Base-by-base conservation (phyloP, 2,113 vertebrate species). In the Chaetodon trifascialis region DNA sequence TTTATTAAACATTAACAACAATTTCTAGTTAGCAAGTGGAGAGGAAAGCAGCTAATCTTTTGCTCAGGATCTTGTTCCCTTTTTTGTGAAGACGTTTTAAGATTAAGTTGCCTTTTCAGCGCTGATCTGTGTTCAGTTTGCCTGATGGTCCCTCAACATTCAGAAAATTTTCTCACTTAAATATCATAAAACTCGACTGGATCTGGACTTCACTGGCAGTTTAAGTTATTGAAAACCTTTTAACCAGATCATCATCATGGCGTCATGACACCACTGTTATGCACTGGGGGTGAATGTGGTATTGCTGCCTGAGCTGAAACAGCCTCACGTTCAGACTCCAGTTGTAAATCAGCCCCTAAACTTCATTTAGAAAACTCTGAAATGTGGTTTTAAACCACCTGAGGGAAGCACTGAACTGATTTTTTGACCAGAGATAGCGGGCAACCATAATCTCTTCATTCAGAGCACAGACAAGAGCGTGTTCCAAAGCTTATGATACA, bases 1-100 rank as follows among this genome's bases (percentile, higher is more conserved):
- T 89, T 90, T 92, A 90, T 90, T 88, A 87, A 92, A 91, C 90
- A 93, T 88, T 62, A 86, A 85, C 69, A 82, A 80, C 83, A 89
- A 80, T 93, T 86, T 74, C 21, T 81, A 88, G 82, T 84, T 88
- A 93, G 77, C 71, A 34, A 91, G 75, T 42, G 63, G 82, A 85
- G 77, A 86, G 76, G 64, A 86, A 82, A 82, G 85, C 87, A 92
- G 83, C 83, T 38, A 55, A 79, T 76, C 80, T 88, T 59, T 54
- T 83, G 83, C 77, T 80, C 82, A 85, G 36, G 23, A 81, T 73
- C 56, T 77, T 25, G 73, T 91, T 94, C 92, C 93, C 93, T 94
- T 94, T 88, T 30, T 86, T 76, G 51, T 75, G 63, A 89, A 85
- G 54, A 77, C 47, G 30, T 23, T 70, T 77, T 21, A 69, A 76